These are phyloP conservation scores for Erythrocercus mccallii DNA, from an alignment of 2,113 vertebrate species.

Conservation along the genomic window DNA sequence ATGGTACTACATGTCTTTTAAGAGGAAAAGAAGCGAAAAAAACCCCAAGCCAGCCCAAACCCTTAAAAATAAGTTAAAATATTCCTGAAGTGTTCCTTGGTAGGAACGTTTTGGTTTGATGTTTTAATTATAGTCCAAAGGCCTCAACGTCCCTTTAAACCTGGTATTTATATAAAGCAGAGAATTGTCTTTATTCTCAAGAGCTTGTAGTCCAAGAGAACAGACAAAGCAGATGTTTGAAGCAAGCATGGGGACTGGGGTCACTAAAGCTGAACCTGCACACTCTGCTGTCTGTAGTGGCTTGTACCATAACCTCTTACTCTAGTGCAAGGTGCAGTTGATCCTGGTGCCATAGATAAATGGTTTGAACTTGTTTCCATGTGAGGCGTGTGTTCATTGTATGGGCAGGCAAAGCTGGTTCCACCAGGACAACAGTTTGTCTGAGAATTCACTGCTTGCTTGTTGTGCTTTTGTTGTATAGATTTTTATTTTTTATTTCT, in stretches of 20 bases:
- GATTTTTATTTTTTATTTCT: not conserved
- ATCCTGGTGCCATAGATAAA: not conserved
- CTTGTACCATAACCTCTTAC: not conserved
- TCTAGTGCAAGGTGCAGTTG: not conserved
- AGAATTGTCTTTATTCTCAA: not conserved
- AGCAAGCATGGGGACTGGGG: not conserved
- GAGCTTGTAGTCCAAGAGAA: not conserved
- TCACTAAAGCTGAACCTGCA: not conserved
- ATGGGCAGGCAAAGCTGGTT: not conserved
- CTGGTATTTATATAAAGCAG: not conserved
- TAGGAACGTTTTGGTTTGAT: not conserved
- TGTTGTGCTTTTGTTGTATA: not conserved
- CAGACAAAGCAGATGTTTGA: not conserved
- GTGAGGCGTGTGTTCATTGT: not conserved
- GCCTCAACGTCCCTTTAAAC: not conserved
- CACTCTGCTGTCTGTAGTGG: not conserved
- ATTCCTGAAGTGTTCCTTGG: not conserved
- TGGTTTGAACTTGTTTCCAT: not conserved
- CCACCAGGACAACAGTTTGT: not conserved
- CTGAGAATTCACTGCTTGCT: not conserved
- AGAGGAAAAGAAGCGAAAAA: not conserved
- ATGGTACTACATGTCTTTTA: not conserved
- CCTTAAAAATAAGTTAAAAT: not conserved
- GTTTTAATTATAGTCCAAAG: not conserved
- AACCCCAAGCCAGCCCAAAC: rapidly evolving